Percentiles rank a stretch among this genome's conserved stretches.
phyloP scores from a whole-genome alignment of 2,888 invertebrate genomes.

The Ormyrus labotus region DNA sequence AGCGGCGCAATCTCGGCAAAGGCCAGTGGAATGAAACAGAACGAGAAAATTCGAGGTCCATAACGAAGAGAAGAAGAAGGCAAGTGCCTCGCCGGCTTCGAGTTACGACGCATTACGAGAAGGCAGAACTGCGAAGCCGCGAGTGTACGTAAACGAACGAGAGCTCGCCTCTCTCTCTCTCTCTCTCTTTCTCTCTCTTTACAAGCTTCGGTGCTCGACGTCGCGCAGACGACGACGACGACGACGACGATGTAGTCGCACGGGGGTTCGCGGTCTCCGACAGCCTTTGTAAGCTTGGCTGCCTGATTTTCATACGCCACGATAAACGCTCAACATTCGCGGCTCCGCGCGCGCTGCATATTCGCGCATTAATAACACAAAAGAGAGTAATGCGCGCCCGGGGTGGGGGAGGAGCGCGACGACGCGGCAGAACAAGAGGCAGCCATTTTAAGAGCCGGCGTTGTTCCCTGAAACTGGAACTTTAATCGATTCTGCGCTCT shows the following conservation, averaged over 20 bases:
- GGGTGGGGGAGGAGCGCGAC: too few relatives aligned
- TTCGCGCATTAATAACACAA: conserved; percentile 61
- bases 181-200: conserved; percentile 19
- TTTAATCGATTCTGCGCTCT: conserved; percentile 50
- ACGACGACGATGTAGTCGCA: conserved; percentile 26
- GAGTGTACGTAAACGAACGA: conserved; percentile 34
- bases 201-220: conserved; percentile 35
- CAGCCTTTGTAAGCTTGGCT: conserved; percentile 62
- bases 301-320: conserved; percentile 62
- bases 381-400: conserved; percentile 8
- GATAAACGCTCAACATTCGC: conserved; percentile 59
- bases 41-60: conserved; percentile 37
- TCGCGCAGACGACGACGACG: conserved; percentile 31
- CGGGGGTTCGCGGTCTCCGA: conserved; percentile 52
- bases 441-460: conserved; percentile 28
- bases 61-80: conserved; percentile 48
- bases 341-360: conserved; percentile 56
- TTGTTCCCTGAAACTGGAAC: conserved; percentile 34
- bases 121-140: conserved; percentile 51
- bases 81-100: conserved; percentile 17
- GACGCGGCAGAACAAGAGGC: not conserved
- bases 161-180: conserved; percentile 21
- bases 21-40: conserved; percentile 9
- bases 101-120: conserved; percentile 60
- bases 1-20: not conserved